These are phyloP conservation scores for Zoroaster sp. DNA, from an alignment of 53 echinoderm and acorn worm genomes.

Conservation along the genomic window DNA sequence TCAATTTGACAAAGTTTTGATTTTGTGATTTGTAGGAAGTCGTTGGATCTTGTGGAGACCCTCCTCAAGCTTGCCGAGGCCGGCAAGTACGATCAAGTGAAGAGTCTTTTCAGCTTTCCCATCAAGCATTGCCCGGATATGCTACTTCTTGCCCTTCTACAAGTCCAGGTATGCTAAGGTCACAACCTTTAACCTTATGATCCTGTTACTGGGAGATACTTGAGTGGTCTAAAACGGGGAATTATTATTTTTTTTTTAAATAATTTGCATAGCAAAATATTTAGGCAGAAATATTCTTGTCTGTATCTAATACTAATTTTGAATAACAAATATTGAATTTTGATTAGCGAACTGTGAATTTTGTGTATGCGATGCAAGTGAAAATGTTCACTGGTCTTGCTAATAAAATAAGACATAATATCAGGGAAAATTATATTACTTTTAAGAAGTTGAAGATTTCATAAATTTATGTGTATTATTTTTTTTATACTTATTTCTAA, in stretches of 20 bases:
- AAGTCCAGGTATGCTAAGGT: slow-evolving; percentile 82
- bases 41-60: slow-evolving; percentile 92
- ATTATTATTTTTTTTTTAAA: no score
- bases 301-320: no score
- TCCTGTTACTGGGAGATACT: neutral
- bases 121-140: slow-evolving; percentile 98
- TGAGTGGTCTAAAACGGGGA: neutral
- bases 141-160: slow-evolving; percentile 90
- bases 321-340: no score
- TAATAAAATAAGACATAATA: no score
- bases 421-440: no score
- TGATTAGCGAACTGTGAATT: no score
- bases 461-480: no score
- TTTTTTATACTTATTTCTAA: no score
- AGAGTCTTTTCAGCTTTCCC: slow-evolving; percentile 83
- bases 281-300: no score
- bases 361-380: neutral
- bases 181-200: neutral
- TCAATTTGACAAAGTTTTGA: no score
- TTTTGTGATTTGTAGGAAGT: slow-evolving; percentile 76
- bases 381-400: neutral
- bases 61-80: slow-evolving; percentile 91
- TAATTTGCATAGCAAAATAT: no score
- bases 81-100: slow-evolving; percentile 94
- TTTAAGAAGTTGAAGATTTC: no score